phyloP scores from a whole-genome alignment of 2,888 invertebrate genomes.

The Leucoptera coffeella region DNA sequence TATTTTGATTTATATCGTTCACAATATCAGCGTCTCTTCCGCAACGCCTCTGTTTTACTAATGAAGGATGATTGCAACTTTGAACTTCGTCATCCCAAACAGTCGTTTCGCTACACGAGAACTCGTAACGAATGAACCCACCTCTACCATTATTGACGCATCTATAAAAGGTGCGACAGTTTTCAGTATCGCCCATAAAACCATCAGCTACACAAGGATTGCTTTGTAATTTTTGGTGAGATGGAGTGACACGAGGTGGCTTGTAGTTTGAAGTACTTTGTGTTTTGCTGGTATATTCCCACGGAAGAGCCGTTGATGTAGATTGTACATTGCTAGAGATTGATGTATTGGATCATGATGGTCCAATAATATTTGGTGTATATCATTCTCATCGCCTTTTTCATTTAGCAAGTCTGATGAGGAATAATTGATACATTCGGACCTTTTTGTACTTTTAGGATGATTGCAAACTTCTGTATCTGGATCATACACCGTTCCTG shows the following conservation, averaged over 20 bases:
- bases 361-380: too few relatives aligned
- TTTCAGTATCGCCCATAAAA: constrained; percentile 63
- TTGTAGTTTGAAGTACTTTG: too few relatives aligned
- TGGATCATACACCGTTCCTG: constrained; percentile 70
- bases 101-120: constrained; percentile 68
- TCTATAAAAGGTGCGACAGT: constrained; percentile 74
- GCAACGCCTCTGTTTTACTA: constrained; percentile 39
- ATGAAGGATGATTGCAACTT: constrained; percentile 68
- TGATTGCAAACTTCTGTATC: constrained; percentile 63
- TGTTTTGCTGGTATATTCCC: too few relatives aligned
- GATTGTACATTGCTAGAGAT: too few relatives aligned
- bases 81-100: constrained; percentile 69
- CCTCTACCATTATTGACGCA: constrained; percentile 63
- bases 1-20: constrained; percentile 1
- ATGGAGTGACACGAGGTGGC: too few relatives aligned
- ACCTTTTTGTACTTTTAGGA: constrained; percentile 60
- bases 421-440: constrained; percentile 53
- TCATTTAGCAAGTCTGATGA: constrained; percentile 6
- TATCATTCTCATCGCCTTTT: constrained; percentile 31
- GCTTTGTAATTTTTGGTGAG: too few relatives aligned
- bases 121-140: constrained; percentile 63
- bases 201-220: constrained; percentile 59
- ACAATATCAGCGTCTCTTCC: constrained; percentile 12
- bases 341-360: too few relatives aligned
- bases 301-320: too few relatives aligned